A percentile compares a stretch with the other conserved stretches of the same genome.
These are phyloP conservation scores for Fratercula arctica DNA, from an alignment of 2,797 vertebrate genomes.

Conservation along the genomic window DNA sequence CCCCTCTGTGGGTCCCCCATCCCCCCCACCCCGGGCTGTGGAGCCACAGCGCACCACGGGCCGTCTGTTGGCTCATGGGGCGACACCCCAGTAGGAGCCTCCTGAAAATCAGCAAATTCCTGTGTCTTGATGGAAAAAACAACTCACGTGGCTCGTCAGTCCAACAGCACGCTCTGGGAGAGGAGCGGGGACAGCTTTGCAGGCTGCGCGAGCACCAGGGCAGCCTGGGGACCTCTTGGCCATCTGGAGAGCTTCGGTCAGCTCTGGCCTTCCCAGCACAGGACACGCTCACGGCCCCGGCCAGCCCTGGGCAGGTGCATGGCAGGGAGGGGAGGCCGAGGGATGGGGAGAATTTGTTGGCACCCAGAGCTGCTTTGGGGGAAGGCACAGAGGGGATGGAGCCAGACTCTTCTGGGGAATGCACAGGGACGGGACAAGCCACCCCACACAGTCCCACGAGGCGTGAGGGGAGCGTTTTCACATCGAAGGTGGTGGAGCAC, in stretches of 20 bases:
- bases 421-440: accelerated
- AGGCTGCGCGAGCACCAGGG: accelerated
- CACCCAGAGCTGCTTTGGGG: background rate
- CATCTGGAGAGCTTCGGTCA: background rate
- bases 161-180: accelerated
- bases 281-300: accelerated
- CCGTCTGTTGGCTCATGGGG: accelerated
- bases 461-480: background rate
- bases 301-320: accelerated
- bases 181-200: background rate
- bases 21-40: accelerated
- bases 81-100: background rate
- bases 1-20: accelerated
- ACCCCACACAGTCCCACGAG: accelerated
- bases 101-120: background rate
- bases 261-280: accelerated
- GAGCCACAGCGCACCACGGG: accelerated
- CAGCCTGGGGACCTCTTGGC: background rate
- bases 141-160: accelerated
- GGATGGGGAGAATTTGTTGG: too few species aligned
- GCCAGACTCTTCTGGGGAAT: background rate
- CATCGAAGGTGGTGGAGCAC: accelerated
- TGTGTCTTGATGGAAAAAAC: background rate
- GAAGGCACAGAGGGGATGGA: background rate
- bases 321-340: background rate